Conservation (phyloP, 2,888 invertebrate species). For the Pterostichus madidus region DNA sequence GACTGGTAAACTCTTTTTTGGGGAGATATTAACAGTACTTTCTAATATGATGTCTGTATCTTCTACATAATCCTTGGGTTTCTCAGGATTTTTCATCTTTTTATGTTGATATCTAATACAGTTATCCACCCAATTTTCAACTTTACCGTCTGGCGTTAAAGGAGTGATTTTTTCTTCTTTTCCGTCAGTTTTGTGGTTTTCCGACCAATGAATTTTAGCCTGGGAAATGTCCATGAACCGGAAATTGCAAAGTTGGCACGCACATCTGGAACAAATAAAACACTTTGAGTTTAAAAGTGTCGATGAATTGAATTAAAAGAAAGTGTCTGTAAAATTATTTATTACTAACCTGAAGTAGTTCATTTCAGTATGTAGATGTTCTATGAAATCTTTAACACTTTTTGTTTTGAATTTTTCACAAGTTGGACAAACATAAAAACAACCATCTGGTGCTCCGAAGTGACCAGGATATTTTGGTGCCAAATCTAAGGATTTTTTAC, state of each 20-base stretch:
- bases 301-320: too few species aligned
- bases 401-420: conserved; percentile 81
- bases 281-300: not conserved
- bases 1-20: not conserved
- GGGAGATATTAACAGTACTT: not conserved
- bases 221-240: conserved; percentile 80
- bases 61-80: conserved; percentile 71
- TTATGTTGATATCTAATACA: conserved; percentile 57
- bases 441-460: conserved; percentile 79
- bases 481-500: not conserved
- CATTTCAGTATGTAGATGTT: conserved; percentile 84
- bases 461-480: conserved; percentile 71
- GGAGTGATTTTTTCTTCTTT: conserved; percentile 74
- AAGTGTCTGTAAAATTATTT: too few species aligned
- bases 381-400: conserved; percentile 81
- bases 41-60: too few species aligned
- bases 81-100: conserved; percentile 43
- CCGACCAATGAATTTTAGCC: conserved; percentile 79
- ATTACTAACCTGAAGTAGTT: conserved; percentile 82
- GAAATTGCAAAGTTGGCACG: conserved; percentile 81
- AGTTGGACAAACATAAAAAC: conserved; percentile 81
- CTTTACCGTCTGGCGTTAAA: conserved; percentile 76
- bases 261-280: conserved; percentile 78
- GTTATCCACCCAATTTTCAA: conserved; percentile 79
- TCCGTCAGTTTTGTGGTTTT: conserved; percentile 76